These are phyloP conservation scores for Drosophila mulleri DNA, from an alignment of 2,888 invertebrate genomes.

Conservation along the genomic window DNA sequence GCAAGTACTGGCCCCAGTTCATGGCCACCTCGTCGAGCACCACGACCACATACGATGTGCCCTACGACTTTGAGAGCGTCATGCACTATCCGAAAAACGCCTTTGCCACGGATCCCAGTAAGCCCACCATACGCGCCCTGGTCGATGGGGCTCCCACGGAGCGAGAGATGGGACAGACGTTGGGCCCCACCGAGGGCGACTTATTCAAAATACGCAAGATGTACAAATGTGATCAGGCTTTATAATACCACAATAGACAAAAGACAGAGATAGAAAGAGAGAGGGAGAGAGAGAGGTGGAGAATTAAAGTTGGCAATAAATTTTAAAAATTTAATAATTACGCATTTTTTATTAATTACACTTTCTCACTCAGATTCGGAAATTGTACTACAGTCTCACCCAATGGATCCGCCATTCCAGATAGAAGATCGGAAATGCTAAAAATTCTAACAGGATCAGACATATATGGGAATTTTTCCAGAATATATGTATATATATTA, in stretches of 20 bases:
- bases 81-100: conserved; percentile 83
- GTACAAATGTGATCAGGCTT: conserved; percentile 77
- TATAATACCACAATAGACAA: not conserved
- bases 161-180: conserved; percentile 78
- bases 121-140: conserved; percentile 76
- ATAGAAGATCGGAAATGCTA: no score
- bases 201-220: conserved; percentile 80
- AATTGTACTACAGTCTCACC: no score
- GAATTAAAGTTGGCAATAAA: not conserved
- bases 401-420: no score
- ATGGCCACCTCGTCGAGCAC: conserved; percentile 66
- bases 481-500: no score
- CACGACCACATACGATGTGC: conserved; percentile 73
- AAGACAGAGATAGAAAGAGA: not conserved
- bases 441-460: no score
- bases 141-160: conserved; percentile 60
- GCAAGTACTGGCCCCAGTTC: conserved; percentile 82
- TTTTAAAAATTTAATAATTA: not conserved
- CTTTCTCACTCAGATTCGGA: no score
- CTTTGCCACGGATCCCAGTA: conserved; percentile 74
- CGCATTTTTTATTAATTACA: not conserved
- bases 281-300: not conserved
- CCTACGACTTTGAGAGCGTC: conserved; percentile 80
- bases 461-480: no score
- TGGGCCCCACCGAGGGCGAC: conserved; percentile 79